These are phyloP conservation scores for Drosophila seguyi DNA, from an alignment of 1,140 invertebrate species.

Conservation along the genomic window DNA sequence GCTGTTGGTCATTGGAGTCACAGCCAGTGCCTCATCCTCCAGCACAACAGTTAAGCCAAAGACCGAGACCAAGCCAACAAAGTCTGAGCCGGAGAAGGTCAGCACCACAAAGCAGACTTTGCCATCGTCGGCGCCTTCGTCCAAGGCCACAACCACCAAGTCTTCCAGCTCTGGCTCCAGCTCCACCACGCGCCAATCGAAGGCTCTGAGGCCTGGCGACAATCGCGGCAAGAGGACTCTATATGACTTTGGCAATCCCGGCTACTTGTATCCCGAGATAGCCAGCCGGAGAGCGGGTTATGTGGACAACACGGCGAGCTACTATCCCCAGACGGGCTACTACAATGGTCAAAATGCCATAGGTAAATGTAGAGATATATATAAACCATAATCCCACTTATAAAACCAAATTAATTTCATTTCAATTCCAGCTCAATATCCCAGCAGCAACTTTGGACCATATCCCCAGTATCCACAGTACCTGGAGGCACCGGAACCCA, in stretches of 20 bases:
- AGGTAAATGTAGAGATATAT: constrained; percentile 38
- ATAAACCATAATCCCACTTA: too few species aligned
- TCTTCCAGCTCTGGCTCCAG: constrained; percentile 4
- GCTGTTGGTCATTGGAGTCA: constrained; percentile 56
- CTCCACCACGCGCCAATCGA: constrained; percentile 53
- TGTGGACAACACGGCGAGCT: constrained; percentile 49
- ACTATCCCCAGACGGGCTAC: constrained; percentile 70
- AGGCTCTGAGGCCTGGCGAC: constrained; percentile 65
- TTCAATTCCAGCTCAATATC: constrained; percentile 68
- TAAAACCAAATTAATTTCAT: not conserved
- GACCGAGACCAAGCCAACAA: constrained; percentile 41
- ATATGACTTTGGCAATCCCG: constrained; percentile 78
- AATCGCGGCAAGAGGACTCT: constrained; percentile 81
- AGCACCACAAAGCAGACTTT: constrained; percentile 52
- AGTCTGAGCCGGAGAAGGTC: constrained; percentile 29
- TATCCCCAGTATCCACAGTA: constrained; percentile 87
- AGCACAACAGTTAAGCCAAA: constrained; percentile 47
- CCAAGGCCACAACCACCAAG: constrained; percentile 8
- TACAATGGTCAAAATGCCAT: constrained; percentile 77
- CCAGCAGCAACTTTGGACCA: constrained; percentile 42
- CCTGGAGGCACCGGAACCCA: constrained; percentile 92
- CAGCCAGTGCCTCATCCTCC: constrained; percentile 12
- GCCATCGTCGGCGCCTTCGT: constrained; percentile 22
- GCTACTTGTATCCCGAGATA: constrained; percentile 73
- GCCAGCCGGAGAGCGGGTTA: constrained; percentile 73